Evolutionary conservation across 2,113 vertebrate genomes (phyloP).

Genomic region (Spermophilus dauricus): DNA sequence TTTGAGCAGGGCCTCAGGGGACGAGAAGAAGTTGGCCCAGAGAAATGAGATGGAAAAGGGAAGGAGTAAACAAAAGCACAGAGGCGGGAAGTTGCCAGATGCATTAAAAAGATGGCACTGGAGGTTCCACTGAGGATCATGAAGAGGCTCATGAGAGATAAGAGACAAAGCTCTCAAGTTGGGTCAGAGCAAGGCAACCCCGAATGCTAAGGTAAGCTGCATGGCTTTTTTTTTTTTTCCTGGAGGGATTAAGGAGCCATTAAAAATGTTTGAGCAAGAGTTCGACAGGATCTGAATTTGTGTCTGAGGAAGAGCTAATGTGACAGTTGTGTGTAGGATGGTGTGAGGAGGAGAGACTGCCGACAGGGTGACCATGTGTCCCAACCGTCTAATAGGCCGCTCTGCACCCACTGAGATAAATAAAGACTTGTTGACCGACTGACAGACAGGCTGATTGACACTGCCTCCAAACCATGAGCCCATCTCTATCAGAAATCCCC

Average conservation of each 20-base stretch:
- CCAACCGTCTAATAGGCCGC: neutral
- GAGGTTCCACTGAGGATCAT: neutral
- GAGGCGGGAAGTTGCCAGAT: neutral
- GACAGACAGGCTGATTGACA: constrained; percentile 71
- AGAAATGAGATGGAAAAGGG: neutral
- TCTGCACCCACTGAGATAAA: constrained; percentile 75
- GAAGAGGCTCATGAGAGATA: neutral
- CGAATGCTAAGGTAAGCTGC: neutral
- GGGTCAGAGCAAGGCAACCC: neutral
- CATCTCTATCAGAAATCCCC: neutral
- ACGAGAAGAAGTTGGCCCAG: neutral
- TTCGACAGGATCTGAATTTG: constrained; percentile 12
- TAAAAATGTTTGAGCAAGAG: neutral
- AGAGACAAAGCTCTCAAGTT: neutral
- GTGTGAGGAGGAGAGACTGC: neutral
- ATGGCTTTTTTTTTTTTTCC: too few species aligned
- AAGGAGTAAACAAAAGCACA: neutral
- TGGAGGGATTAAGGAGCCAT: neutral
- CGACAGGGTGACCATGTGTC: constrained; percentile 48
- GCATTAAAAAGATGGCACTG: neutral
- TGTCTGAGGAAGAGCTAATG: constrained; percentile 53
- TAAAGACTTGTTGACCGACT: constrained; percentile 76
- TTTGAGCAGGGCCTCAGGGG: neutral
- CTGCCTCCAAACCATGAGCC: constrained; percentile 66
- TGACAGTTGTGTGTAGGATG: constrained; percentile 71